Evolutionary conservation across 2,888 invertebrate species (phyloP).

Genomic region (Drosophila austrosaltans): DNA sequence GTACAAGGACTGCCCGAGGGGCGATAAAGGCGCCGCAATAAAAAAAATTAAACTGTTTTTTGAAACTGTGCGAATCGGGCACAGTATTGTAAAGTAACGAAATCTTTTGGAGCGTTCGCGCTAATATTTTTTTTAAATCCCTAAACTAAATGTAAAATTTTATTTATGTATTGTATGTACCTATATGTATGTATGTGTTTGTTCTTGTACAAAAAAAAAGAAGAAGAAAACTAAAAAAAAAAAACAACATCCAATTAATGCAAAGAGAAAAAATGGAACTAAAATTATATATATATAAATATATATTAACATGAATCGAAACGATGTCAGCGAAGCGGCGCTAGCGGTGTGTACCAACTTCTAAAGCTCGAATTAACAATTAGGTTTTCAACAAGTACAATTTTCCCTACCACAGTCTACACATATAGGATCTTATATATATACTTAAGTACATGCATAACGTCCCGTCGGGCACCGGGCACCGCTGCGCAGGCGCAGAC

Average conservation of each 20-base stretch:
- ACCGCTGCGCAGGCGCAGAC: conserved; percentile 75
- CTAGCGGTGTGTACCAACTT: conserved; percentile 44
- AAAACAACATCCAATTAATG: conserved; percentile 21
- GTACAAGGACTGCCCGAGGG: conserved; percentile 51
- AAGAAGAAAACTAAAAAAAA: conserved; percentile 35
- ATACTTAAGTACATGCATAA: conserved; percentile 52
- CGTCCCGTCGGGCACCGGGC: conserved; percentile 60
- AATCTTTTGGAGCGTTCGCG: conserved; percentile 51
- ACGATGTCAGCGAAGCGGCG: conserved; percentile 51
- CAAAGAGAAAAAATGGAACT: conserved; percentile 33
- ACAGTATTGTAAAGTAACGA: conserved; percentile 43
- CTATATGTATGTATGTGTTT: conserved; percentile 48
- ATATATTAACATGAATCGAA: conserved; percentile 33
- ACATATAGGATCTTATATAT: conserved; percentile 32
- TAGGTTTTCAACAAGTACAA: conserved; percentile 56
- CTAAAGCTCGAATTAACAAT: conserved; percentile 67
- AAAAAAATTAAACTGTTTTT: conserved; percentile 55
- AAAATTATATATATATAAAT: conserved; percentile 18
- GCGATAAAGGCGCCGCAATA: conserved; percentile 39
- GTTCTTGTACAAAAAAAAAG: conserved; percentile 44
- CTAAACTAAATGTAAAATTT: conserved; percentile 53
- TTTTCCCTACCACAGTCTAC: conserved; percentile 37
- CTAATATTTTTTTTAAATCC: conserved; percentile 41
- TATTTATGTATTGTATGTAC: conserved; percentile 52
- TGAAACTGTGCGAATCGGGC: conserved; percentile 34